Conservation (phyloP, 2,113 vertebrate genomes). For the Tretioscincus oriximinensis region DNA sequence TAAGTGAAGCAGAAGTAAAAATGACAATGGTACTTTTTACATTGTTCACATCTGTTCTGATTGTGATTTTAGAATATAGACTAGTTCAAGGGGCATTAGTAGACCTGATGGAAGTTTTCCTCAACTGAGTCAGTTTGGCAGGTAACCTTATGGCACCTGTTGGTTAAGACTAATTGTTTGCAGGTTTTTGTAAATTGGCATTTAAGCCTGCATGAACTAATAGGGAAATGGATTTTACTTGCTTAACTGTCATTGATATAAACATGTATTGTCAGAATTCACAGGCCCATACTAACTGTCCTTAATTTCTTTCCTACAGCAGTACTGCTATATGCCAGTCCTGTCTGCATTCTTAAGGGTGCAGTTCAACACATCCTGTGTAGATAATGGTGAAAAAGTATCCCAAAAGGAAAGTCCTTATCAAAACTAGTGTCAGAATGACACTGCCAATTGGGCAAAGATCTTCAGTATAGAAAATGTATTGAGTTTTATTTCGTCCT, state of each 20-base stretch:
- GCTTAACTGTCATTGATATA: constrained; percentile 97
- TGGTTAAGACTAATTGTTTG: constrained; percentile 73
- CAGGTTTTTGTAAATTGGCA: constrained; percentile 77
- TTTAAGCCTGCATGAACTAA: constrained; percentile 93
- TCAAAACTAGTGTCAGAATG: constrained; percentile 87
- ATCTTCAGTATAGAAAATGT: constrained; percentile 81
- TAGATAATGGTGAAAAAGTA: constrained; percentile 99
- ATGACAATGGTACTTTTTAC: constrained; percentile 69
- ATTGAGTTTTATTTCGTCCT: constrained; percentile 67
- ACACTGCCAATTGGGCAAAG: constrained; percentile 84
- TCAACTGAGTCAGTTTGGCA: constrained; percentile 74
- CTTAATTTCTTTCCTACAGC: constrained; percentile 99
- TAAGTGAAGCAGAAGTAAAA: constrained; percentile 62
- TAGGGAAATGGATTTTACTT: constrained; percentile 90
- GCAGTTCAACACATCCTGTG: constrained; percentile 99
- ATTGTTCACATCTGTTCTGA: constrained; percentile 76
- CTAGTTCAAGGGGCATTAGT: constrained; percentile 74
- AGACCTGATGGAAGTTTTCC: constrained; percentile 76
- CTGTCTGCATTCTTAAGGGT: constrained; percentile 99
- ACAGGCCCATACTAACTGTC: constrained; percentile 99
- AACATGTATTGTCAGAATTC: constrained; percentile 93
- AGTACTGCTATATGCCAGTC: constrained; percentile 99
- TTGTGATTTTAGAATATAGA: constrained; percentile 67
- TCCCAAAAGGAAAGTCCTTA: constrained; percentile 87
- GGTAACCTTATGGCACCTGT: constrained; percentile 72